Percentiles rank a stretch among this genome's conserved stretches.
phyloP scores from a whole-genome alignment of 1,140 invertebrate genomes.

The Drosophila arizonae region DNA sequence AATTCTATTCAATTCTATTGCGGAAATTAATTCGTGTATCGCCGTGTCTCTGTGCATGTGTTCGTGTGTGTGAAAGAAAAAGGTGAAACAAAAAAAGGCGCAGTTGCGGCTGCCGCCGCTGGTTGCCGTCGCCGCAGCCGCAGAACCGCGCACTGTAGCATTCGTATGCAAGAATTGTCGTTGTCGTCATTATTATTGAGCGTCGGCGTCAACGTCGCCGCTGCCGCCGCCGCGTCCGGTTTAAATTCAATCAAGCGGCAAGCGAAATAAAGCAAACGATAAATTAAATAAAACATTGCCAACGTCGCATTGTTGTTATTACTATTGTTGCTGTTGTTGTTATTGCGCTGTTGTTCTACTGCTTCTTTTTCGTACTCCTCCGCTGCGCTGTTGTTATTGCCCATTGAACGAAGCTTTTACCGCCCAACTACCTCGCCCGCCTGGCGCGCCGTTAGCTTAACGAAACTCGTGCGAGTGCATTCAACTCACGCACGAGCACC shows the following conservation, averaged over 20 bases:
- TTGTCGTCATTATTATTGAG: constrained; percentile 41
- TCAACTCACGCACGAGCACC: constrained; percentile 39
- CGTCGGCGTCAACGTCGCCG: constrained; percentile 39
- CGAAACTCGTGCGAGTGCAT: constrained; percentile 46
- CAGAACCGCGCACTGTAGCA: constrained; percentile 22
- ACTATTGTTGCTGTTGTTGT: no score
- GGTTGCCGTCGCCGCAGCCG: constrained; percentile 16
- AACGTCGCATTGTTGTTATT: constrained; percentile 25
- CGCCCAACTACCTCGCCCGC: constrained; percentile 18
- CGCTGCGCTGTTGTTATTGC: constrained; percentile 1
- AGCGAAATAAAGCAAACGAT: constrained; percentile 39
- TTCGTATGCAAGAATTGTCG: constrained; percentile 68
- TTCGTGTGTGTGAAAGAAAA: constrained; percentile 50
- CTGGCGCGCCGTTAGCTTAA: constrained; percentile 7
- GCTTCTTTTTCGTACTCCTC: not conserved
- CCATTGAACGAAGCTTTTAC: constrained; percentile 14
- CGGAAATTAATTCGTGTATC: constrained; percentile 43
- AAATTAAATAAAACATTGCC: constrained; percentile 35
- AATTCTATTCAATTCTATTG: constrained; percentile 44
- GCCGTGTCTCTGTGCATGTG: constrained; percentile 15
- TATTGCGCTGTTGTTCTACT: constrained; percentile 5
- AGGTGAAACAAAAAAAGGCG: constrained; percentile 57
- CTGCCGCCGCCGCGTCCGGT: constrained; percentile 58
- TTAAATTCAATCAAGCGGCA: constrained; percentile 76
- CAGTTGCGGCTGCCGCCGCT: constrained; percentile 30